Base-by-base conservation (phyloP, 2,888 invertebrate species). In the Rhyacophila evoluta region DNA sequence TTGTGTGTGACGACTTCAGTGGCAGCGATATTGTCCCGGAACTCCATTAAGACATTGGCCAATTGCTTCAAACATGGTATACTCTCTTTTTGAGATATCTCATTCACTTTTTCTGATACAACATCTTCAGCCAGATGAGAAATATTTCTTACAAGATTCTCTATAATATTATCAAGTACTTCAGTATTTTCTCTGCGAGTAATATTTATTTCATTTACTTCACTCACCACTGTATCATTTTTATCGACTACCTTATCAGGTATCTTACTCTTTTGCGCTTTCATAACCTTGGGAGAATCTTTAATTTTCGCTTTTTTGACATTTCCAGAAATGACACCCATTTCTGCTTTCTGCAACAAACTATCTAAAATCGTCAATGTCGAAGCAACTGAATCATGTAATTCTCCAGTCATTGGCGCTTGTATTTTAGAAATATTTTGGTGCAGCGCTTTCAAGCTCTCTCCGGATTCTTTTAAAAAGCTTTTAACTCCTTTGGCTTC, bases 401-500 rank as follows among this genome's bases (percentile, higher is more conserved):
- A 25, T 4, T 79, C 75, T 8, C 11, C 28, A 6, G 37, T 19
- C 15, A 38, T 41, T 4, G 37, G 38, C 29, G 29, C 12, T 29
- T 5, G 15, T 6, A 75, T 72, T n/a, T 39, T 36, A 10, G 74
- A 74, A 0, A 86, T 84, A 70, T 86, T 85, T 15, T 87, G 86
- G 33, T 85, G 85, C 5, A 89, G 77, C 67, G 84, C 83, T 68
- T 84, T 85, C 6, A 88, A 82, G 0, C 88, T 87, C 73, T 86
- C 86, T 10, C 86, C 84, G 0, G 88, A 79, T 73, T 86, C 86
- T 10, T 85, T 84, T 10, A 88, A 78, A 1, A 87, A 87, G 0
- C 87, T 86, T 0, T 87, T 84, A 12, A 85, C 84, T 0, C 87
- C 86, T 77, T 87, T 86, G 38, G 86, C 85, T 78, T 88, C 87